Evolutionary conservation across 2,888 invertebrate genomes (phyloP), one percentile per base, ranked within the genome.

Genomic region (Chrysolina haemoptera): DNA sequence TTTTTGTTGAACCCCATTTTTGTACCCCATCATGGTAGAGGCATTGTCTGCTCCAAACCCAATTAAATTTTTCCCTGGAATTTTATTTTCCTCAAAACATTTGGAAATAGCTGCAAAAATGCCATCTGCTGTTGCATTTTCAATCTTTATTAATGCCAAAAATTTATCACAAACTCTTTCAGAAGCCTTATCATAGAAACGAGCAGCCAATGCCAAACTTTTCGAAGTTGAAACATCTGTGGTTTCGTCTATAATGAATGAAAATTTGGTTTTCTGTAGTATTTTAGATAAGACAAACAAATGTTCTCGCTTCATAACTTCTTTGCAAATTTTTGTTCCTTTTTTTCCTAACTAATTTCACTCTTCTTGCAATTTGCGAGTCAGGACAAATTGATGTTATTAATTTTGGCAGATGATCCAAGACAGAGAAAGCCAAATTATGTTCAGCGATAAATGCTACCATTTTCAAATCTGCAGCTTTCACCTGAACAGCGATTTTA

Each of bases 31-130:
- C 70, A 76, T 76, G 18, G 68, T 64, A 63, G 62, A 65, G 14
- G 71, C 75, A 69, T 78, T 78, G 66, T 76, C 76, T 62, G 76
- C 74, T 18, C 55, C 74, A 72, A 76, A 71, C 53, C 75, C 75
- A 41, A 70, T 67, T 41, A 70, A 27, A 46, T 75, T 75, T 1
- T 65, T n/a, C 0, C 40, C 12, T 50, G 66, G 50, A 65, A 75
- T 63, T 16, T 73, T 53, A 72, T 65, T 66, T 48, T 43, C 46
- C 9, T 66, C 50, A 14, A 75, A 66, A 68, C 46, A 66, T 40
- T 65, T 71, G 16, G 50, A 67, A 59, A 78, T 72, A 5, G 68
- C 40, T 41, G 18, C 53, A 18, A 62, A 68, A 62, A 27, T 27
- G 27, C 27, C 27, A 27, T 27, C 5, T 5, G 27, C 27, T 27